A percentile compares a stretch with the other conserved stretches of the same genome.
These are phyloP conservation scores for Ginglymostoma cirratum DNA, from an alignment of 2,113 vertebrate genomes.

Conservation along the genomic window DNA sequence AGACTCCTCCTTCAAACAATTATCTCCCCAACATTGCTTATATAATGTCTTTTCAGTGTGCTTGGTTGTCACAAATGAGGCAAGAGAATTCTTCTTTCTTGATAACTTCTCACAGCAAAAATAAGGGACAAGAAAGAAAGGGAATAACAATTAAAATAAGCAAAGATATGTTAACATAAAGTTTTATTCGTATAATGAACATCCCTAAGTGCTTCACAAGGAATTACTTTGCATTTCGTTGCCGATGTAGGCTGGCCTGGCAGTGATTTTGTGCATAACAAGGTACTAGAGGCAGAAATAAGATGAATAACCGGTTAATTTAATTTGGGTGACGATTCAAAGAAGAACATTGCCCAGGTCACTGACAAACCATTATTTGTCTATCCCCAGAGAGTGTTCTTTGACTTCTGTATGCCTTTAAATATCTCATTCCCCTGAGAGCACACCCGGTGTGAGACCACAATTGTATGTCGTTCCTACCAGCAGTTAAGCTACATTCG, in stretches of 20 bases:
- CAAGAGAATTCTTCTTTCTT: neutral
- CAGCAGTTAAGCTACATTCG: neutral
- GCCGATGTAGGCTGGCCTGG: neutral
- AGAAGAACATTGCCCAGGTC: neutral
- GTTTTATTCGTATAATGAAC: neutral
- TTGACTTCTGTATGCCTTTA: neutral
- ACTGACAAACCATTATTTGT: neutral
- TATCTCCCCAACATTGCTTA: neutral
- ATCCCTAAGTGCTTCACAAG: neutral
- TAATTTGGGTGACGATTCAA: neutral
- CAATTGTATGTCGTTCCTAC: neutral
- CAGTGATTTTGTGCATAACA: neutral
- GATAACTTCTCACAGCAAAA: neutral
- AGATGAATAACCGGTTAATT: neutral
- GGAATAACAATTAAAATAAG: neutral
- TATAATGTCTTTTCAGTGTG: neutral
- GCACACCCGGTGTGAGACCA: neutral
- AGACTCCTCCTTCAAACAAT: neutral
- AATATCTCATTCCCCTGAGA: neutral
- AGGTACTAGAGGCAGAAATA: neutral
- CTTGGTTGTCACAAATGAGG: neutral
- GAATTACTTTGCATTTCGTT: neutral
- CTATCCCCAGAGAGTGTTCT: too few species aligned
- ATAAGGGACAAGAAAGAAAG: too few species aligned
- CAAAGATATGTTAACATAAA: neutral